Conservation (phyloP, 1,140 invertebrate species). For the Branchinecta lindahli region DNA sequence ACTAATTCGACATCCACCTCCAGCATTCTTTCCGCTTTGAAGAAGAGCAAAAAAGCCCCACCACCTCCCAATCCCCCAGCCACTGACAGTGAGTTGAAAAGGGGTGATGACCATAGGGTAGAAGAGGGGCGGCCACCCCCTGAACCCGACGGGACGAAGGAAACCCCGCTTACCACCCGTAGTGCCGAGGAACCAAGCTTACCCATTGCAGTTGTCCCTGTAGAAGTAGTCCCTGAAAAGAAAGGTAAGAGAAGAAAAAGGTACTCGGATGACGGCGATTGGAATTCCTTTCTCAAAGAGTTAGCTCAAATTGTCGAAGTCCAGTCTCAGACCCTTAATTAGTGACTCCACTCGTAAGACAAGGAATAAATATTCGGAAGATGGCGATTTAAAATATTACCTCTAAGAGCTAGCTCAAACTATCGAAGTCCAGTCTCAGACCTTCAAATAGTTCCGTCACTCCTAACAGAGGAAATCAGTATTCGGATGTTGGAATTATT, state of each 20-base stretch:
- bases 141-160: not conserved
- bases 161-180: not conserved
- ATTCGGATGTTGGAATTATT: not conserved
- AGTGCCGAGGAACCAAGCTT: not conserved
- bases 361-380: not conserved
- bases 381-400: not conserved
- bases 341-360: not conserved
- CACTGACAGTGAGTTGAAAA: not conserved
- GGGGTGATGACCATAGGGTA: not conserved
- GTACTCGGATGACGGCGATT: not conserved
- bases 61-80: not conserved
- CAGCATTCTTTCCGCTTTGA: not conserved
- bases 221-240: not conserved
- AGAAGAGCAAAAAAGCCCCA: not conserved
- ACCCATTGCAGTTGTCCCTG: not conserved
- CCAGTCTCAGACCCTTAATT: no score
- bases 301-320: not conserved
- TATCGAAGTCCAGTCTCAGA: not conserved
- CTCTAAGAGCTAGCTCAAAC: not conserved
- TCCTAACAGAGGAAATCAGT: not conserved
- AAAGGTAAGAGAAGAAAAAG: slow-evolving; percentile 6
- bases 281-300: not conserved
- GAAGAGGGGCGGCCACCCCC: not conserved
- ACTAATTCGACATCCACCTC: not conserved
- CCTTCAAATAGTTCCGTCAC: no score